Base-by-base conservation (phyloP, 1,140 invertebrate species). In the Caenorhabditis brenneri region DNA sequence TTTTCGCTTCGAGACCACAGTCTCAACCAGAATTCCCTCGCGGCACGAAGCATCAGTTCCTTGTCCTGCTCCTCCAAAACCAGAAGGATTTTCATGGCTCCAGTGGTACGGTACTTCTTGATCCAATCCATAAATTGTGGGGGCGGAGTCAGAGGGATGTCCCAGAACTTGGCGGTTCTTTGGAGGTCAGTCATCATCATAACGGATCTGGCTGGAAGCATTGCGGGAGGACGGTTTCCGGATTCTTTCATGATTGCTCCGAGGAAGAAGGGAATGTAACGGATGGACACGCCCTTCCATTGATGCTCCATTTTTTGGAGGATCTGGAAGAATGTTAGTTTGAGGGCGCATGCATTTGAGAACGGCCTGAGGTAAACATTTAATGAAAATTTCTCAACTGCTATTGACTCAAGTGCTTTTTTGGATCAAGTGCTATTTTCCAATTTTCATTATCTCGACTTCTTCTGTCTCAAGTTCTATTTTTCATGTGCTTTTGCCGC, bases 81-180 rank as follows among this genome's bases (percentile, higher is more conserved):
- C 29, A 60, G 46, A 36, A 82, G 33, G 1, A 82, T 22, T n/a
- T 82, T 46, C 81, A 82, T 82, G 1, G 81, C 81, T 16, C 33
- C 60, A 19, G 60, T 74, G 5, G 81, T 82, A 24, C 24, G 10
- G 22, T 39, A 60, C 36, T 82, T 82, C 27, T n/a, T 65, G n/a
- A 82, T 74, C 81, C 81, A 82, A 36, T 82, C 42, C 22, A 31
- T 51, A 24, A 82, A 82, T 3, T 49, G 29, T 46, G 60, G 39
- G 0, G 81, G 81, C 22, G 42, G 58, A 48, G 33, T 65, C 27
- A 82, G 12, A 19, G 55, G 36, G 24, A 82, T 82, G 7, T 60
- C 42, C 81, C 81, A 82, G 58, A 82, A 82, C 6, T 51, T 42
- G 4, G 22, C 39, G 27, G 55, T 82, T 2, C 58, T 33, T 19